These are phyloP conservation scores for Trissolcus brochymenae DNA, from an alignment of 2,888 invertebrate species.

Conservation along the genomic window DNA sequence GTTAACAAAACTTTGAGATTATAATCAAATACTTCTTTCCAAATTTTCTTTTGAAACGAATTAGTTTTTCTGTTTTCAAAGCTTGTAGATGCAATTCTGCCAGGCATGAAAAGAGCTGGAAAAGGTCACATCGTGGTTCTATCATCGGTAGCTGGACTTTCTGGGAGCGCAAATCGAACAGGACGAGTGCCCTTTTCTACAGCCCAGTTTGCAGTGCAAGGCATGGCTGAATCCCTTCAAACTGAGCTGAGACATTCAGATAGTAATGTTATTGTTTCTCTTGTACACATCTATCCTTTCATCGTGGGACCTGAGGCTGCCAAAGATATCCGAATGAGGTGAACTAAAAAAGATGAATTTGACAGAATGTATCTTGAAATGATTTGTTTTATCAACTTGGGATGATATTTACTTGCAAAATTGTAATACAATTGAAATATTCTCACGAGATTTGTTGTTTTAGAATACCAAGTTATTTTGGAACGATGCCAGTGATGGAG, in stretches of 20 bases:
- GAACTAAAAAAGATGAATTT: background rate
- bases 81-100: conserved; percentile 80
- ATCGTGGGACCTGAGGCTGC: conserved; percentile 79
- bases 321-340: conserved; percentile 80
- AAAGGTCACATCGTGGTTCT: conserved; percentile 81
- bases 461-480: conserved; percentile 83
- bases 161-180: conserved; percentile 78
- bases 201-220: conserved; percentile 83
- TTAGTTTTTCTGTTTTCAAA: conserved; percentile 70
- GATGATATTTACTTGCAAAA: background rate
- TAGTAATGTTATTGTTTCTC: conserved; percentile 79
- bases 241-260: conserved; percentile 80
- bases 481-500: conserved; percentile 79
- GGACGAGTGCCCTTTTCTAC: conserved; percentile 80
- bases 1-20: conserved; percentile 37
- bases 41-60: too few relatives aligned
- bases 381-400: background rate
- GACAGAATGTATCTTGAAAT: too few relatives aligned
- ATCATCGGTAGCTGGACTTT: conserved; percentile 81
- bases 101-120: conserved; percentile 79
- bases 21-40: too few relatives aligned
- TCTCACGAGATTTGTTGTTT: conserved; percentile 1
- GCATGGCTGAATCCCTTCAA: conserved; percentile 81
- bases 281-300: conserved; percentile 82
- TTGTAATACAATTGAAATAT: background rate